These are phyloP conservation scores for Thyatira batis DNA, from an alignment of 2,888 invertebrate species.

Conservation along the genomic window DNA sequence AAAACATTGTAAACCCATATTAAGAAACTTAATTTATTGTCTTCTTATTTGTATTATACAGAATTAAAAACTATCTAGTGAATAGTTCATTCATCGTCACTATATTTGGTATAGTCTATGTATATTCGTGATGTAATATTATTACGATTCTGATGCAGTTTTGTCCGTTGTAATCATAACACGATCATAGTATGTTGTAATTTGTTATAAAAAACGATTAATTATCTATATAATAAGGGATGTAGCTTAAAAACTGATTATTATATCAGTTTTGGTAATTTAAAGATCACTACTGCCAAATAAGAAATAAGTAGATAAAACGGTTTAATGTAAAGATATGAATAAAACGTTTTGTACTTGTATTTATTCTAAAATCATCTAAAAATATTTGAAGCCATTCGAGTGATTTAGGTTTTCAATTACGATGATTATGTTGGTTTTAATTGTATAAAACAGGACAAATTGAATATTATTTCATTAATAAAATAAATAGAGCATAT, in stretches of 20 bases:
- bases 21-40: constrained; percentile 38
- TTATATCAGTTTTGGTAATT: constrained; percentile 61
- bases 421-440: background rate
- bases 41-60: constrained; percentile 23
- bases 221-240: constrained; percentile 61
- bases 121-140: constrained; percentile 50
- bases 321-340: constrained; percentile 70
- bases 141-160: constrained; percentile 48
- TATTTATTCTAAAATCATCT: constrained; percentile 42
- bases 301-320: constrained; percentile 73
- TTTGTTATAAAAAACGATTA: constrained; percentile 67
- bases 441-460: background rate
- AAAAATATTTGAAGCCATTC: background rate
- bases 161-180: constrained; percentile 49
- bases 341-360: constrained; percentile 69
- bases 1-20: constrained; percentile 47
- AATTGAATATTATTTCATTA: background rate
- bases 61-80: constrained; percentile 43
- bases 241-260: constrained; percentile 61
- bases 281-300: constrained; percentile 77
- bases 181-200: constrained; percentile 64
- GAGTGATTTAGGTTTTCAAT: background rate
- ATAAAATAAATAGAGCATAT: background rate
- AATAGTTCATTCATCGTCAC: constrained; percentile 50
- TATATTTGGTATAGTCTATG: constrained; percentile 52